Conservation (phyloP, 2,113 vertebrate genomes). For the Ailurus styani region DNA sequence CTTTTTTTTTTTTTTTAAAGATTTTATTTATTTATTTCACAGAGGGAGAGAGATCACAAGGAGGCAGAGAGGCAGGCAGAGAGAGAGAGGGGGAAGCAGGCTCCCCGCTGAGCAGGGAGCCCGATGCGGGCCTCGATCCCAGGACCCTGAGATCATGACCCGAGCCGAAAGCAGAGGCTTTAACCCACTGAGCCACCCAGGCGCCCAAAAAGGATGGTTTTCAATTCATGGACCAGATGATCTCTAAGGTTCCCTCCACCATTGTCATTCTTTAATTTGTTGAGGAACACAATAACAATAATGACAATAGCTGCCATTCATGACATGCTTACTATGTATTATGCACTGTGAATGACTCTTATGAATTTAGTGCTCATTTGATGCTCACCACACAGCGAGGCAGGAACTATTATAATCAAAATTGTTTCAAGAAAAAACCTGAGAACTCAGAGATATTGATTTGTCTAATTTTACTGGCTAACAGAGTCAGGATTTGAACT, state of each 20-base stretch:
- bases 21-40: too few relatives aligned
- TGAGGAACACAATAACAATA: neutral
- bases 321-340: neutral
- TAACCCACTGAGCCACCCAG: too few relatives aligned
- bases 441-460: neutral
- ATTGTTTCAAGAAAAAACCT: neutral
- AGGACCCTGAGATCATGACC: too few relatives aligned
- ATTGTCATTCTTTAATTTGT: neutral
- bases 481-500: neutral
- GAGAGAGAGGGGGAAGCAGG: too few relatives aligned
- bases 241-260: neutral
- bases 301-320: neutral
- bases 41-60: too few relatives aligned
- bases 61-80: too few relatives aligned
- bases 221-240: neutral
- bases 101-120: too few relatives aligned
- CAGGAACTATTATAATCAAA: neutral
- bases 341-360: neutral
- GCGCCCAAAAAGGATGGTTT: neutral
- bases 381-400: neutral
- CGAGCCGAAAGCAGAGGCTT: too few relatives aligned
- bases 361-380: neutral
- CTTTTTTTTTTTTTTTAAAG: too few relatives aligned
- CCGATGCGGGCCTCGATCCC: too few relatives aligned
- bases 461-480: neutral